Evolutionary conservation across 30 jellyfish, hydroid and myxozoan genomes (phyloP).

Genomic region (Morbakka virulenta): DNA sequence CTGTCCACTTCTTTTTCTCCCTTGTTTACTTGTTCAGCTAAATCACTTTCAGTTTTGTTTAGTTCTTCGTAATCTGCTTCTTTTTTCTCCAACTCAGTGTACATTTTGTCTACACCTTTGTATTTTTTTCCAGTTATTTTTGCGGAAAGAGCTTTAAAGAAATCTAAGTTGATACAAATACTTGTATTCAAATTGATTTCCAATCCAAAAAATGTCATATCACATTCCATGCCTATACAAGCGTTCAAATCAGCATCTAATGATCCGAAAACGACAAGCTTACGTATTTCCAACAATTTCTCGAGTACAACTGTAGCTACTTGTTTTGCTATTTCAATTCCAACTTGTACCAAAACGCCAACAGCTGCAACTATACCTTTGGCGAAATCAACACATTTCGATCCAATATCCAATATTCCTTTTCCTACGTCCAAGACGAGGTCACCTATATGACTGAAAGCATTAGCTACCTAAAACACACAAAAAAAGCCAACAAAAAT

Average conservation of each 20-base stretch:
- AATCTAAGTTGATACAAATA: slow-evolving; percentile 42
- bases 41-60: slow-evolving; percentile 7
- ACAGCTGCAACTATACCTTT: slow-evolving; percentile 22
- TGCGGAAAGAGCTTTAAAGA: slow-evolving; percentile 40
- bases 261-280: slow-evolving; percentile 23
- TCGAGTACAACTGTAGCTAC: slow-evolving; percentile 29
- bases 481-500: neutral
- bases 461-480: slow-evolving; percentile 46
- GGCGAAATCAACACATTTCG: slow-evolving; percentile 35
- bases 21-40: slow-evolving; percentile 26
- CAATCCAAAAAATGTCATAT: slow-evolving; percentile 42
- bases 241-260: slow-evolving; percentile 46
- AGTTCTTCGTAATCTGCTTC: slow-evolving; percentile 54
- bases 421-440: slow-evolving; percentile 46
- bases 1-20: slow-evolving; percentile 23
- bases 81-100: slow-evolving; percentile 25
- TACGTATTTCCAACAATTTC: slow-evolving; percentile 20
- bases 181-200: slow-evolving; percentile 19
- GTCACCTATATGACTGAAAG: slow-evolving; percentile 57
- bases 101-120: slow-evolving; percentile 59
- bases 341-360: slow-evolving; percentile 24
- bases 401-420: slow-evolving; percentile 44
- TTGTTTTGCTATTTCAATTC: neutral
- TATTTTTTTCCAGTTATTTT: slow-evolving; percentile 38
- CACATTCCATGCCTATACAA: slow-evolving; percentile 51